A percentile compares a stretch with the other conserved stretches of the same genome.
These are phyloP conservation scores for Agrochola lota DNA, from an alignment of 2,888 invertebrate species.

Conservation along the genomic window DNA sequence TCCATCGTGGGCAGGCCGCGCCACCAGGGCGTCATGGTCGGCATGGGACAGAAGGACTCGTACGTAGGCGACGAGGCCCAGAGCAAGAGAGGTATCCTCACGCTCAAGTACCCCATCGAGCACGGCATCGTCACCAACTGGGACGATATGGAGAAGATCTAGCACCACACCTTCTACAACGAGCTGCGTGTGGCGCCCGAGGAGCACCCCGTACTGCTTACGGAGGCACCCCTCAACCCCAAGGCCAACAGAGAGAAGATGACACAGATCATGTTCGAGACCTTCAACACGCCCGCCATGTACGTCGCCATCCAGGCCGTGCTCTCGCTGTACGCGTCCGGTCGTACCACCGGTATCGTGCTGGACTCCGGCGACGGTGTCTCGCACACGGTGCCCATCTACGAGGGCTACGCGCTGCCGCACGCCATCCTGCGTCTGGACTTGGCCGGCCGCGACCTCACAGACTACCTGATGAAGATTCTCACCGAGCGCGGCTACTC, in stretches of 20 bases:
- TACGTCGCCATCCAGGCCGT: slow-evolving; percentile 98
- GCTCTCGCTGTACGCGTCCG: slow-evolving; percentile 97
- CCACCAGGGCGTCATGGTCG: slow-evolving; percentile 98
- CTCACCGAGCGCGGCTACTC: slow-evolving; percentile 97
- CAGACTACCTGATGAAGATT: slow-evolving; percentile 98
- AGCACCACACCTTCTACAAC: slow-evolving; percentile 99
- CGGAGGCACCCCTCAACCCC: slow-evolving; percentile 97
- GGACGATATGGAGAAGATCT: slow-evolving; percentile 99
- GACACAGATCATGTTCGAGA: slow-evolving; percentile 98
- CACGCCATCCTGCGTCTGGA: slow-evolving; percentile 98
- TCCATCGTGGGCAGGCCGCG: slow-evolving; percentile 98
- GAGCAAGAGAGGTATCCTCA: slow-evolving; percentile 98
- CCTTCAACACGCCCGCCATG: slow-evolving; percentile 98
- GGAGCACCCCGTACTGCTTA: slow-evolving; percentile 96
- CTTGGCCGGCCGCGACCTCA: slow-evolving; percentile 97
- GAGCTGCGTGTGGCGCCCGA: slow-evolving; percentile 98
- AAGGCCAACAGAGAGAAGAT: slow-evolving; percentile 97
- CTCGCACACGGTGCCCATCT: slow-evolving; percentile 98
- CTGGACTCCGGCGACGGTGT: slow-evolving; percentile 98
- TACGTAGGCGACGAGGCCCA: slow-evolving; percentile 99
- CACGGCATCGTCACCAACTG: slow-evolving; percentile 99
- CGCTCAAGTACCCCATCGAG: slow-evolving; percentile 98
- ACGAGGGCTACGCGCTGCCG: slow-evolving; percentile 97
- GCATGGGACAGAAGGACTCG: slow-evolving; percentile 99
- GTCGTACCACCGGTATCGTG: slow-evolving; percentile 98